A percentile compares a stretch with the other conserved stretches of the same genome.
Conservation (phyloP, 2,113 vertebrate species). For the Pheucticus melanocephalus region DNA sequence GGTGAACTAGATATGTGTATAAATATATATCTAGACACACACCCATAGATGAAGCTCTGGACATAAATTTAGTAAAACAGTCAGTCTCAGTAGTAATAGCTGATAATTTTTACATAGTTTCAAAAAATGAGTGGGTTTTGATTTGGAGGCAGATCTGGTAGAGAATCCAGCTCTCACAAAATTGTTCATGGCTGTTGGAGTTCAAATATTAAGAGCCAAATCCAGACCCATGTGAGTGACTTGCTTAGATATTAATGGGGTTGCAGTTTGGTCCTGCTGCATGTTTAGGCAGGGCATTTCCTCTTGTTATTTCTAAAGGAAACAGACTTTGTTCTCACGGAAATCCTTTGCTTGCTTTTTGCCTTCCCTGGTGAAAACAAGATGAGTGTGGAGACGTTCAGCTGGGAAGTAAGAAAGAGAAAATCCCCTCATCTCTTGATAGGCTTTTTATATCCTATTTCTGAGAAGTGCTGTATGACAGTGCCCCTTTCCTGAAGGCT, state of each 20-base stretch:
- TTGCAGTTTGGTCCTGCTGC: slow-evolving; percentile 6
- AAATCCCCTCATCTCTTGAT: neutral
- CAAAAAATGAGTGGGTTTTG: neutral
- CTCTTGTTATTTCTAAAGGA: slow-evolving; percentile 88
- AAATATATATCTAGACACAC: rapidly evolving
- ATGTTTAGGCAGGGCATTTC: slow-evolving; percentile 79
- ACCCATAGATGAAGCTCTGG: neutral
- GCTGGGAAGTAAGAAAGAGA: slow-evolving; percentile 1
- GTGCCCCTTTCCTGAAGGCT: neutral
- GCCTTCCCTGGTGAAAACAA: slow-evolving; percentile 53
- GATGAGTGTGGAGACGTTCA: neutral
- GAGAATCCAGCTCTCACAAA: neutral
- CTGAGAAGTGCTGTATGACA: neutral
- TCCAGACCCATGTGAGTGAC: neutral
- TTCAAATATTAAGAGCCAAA: neutral
- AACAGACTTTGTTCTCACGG: slow-evolving; percentile 75
- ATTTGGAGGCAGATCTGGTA: neutral
- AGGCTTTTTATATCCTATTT: neutral
- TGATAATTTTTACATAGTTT: neutral
- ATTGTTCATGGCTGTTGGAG: neutral
- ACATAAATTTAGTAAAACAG: neutral
- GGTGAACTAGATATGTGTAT: neutral
- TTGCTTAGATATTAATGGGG: neutral
- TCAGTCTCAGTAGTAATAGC: neutral
- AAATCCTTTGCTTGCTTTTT: slow-evolving; percentile 84